Conservation (phyloP, 2,888 invertebrate species). For the Beris chalybata region DNA sequence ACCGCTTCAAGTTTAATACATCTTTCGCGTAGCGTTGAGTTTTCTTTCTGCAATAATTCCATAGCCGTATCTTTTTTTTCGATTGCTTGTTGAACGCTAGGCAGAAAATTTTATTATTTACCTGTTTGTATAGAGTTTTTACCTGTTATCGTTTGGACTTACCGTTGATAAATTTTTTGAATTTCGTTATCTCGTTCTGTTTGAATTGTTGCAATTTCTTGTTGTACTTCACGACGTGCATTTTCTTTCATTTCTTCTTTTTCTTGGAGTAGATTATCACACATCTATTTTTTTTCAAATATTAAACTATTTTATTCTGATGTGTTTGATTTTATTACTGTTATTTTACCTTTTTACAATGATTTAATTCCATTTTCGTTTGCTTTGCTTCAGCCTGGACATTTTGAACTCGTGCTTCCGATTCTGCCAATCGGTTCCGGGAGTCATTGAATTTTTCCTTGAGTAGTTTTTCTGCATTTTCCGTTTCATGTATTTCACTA, state of each 20-base stretch:
- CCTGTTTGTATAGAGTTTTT: conserved; percentile 20
- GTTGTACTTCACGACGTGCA: conserved; percentile 65
- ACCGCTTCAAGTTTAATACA: conserved; percentile 74
- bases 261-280: conserved; percentile 60
- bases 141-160: conserved; percentile 40
- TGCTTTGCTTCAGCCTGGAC: conserved; percentile 65
- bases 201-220: conserved; percentile 64
- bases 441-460: conserved; percentile 69
- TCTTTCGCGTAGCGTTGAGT: conserved; percentile 70
- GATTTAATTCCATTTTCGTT: conserved; percentile 66
- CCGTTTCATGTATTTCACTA: conserved; percentile 68
- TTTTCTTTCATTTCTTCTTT: conserved; percentile 62
- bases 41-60: conserved; percentile 70
- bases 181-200: conserved; percentile 74
- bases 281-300: conserved; percentile 47
- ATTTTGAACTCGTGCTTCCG: conserved; percentile 65
- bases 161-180: conserved; percentile 80
- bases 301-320: background rate
- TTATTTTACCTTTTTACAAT: conserved; percentile 63
- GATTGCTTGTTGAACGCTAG: conserved; percentile 77
- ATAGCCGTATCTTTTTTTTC: conserved; percentile 78
- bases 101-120: conserved; percentile 3
- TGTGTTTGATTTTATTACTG: background rate
- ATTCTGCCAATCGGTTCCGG: conserved; percentile 65
- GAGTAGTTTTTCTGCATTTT: conserved; percentile 66